phyloP scores from a whole-genome alignment of 2,113 vertebrate genomes.

The Mugil cephalus region DNA sequence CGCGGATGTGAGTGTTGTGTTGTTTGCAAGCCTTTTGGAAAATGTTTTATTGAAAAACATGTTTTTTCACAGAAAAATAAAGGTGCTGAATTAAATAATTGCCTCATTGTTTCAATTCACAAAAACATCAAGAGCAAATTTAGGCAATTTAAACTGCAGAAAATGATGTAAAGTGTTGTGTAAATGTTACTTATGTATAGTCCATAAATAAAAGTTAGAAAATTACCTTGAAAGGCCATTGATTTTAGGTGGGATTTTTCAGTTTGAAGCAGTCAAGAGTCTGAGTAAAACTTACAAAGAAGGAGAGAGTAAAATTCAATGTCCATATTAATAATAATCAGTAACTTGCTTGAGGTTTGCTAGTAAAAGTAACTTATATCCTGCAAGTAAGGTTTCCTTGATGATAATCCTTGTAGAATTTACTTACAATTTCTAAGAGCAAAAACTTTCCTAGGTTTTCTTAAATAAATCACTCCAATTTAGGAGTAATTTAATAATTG shows the following conservation, averaged over 20 bases:
- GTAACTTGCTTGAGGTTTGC: neutral
- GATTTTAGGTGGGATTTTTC: constrained; percentile 3
- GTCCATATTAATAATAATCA: neutral
- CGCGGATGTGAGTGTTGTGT: no score
- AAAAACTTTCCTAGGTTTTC: neutral
- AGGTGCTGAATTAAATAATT: neutral
- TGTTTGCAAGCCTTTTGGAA: no score
- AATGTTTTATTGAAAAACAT: no score
- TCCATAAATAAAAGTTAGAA: no score
- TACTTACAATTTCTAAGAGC: no score
- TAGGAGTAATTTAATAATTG: no score
- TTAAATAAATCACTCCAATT: no score
- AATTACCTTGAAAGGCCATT: no score
- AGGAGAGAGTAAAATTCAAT: no score
- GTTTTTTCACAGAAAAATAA: neutral
- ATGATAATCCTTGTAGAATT: neutral
- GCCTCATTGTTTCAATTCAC: constrained; percentile 5
- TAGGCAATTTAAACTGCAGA: no score
- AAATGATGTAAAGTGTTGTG: neutral
- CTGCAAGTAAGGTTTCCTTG: neutral
- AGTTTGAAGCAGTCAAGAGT: no score
- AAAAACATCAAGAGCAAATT: constrained; percentile 2
- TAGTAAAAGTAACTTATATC: neutral
- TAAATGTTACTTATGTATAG: constrained; percentile 1
- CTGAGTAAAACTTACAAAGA: neutral